These are phyloP conservation scores for Ceriagrion tenellum DNA, from an alignment of 2,888 invertebrate species.

Conservation along the genomic window DNA sequence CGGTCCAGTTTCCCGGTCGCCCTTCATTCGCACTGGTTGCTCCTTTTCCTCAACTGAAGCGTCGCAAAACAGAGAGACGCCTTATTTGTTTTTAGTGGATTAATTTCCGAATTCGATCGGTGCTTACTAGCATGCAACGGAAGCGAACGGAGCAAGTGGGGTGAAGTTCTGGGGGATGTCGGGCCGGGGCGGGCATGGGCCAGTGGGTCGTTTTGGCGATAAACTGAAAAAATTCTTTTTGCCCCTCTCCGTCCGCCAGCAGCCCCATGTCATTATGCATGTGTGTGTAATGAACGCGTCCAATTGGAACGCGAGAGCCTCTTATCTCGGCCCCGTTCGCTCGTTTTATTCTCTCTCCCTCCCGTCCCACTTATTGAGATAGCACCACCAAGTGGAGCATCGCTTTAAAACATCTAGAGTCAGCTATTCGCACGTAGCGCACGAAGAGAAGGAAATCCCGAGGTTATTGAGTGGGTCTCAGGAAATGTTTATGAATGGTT, in stretches of 20 bases:
- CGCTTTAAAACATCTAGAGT: background rate
- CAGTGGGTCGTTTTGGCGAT: constrained; percentile 51
- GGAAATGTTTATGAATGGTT: background rate
- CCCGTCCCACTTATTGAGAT: constrained; percentile 54
- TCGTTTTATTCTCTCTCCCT: constrained; percentile 33
- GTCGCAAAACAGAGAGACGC: background rate
- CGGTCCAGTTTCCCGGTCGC: background rate
- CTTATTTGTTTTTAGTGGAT: background rate
- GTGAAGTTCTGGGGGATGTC: background rate
- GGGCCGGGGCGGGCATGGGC: constrained; percentile 15
- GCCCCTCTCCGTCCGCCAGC: constrained; percentile 4
- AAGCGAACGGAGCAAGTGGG: background rate
- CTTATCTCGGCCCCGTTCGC: constrained; percentile 46
- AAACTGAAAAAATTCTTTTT: constrained; percentile 12
- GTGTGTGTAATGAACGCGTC: background rate
- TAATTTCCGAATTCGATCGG: background rate
- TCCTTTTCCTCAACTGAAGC: background rate
- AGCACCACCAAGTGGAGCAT: constrained; percentile 32
- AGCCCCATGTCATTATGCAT: constrained; percentile 25
- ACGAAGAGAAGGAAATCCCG: background rate
- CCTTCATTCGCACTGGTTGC: background rate
- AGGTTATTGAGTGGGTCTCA: background rate
- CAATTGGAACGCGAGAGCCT: constrained; percentile 38
- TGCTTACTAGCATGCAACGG: background rate
- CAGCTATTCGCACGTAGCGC: constrained; percentile 7